Percentiles rank a stretch among this genome's conserved stretches.
Conservation (phyloP, 2,113 vertebrate genomes). For the Anhinga anhinga region DNA sequence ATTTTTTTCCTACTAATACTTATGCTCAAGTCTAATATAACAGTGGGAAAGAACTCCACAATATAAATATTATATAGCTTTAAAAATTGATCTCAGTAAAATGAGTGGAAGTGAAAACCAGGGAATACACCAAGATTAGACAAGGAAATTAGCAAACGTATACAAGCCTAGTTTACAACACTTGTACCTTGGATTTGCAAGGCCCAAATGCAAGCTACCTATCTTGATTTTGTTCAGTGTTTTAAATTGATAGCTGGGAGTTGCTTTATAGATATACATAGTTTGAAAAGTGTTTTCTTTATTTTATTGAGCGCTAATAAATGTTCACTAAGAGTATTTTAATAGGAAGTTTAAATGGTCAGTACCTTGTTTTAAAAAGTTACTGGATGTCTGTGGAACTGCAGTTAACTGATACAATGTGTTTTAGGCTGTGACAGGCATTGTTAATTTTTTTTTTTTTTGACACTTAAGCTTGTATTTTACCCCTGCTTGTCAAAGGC, state of each 20-base stretch:
- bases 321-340: neutral
- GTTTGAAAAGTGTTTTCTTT: neutral
- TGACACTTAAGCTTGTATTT: neutral
- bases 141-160: neutral
- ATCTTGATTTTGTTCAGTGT: neutral
- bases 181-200: neutral
- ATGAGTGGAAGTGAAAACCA: neutral
- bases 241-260: neutral
- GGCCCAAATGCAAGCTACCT: neutral
- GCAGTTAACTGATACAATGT: neutral
- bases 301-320: neutral
- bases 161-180: neutral
- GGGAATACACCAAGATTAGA: neutral
- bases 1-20: neutral
- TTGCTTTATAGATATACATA: neutral
- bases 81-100: neutral
- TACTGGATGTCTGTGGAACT: neutral
- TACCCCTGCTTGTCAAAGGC: neutral
- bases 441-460: neutral
- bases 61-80: neutral
- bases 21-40: neutral
- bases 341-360: neutral
- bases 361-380: neutral
- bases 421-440: neutral
- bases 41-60: neutral